Evolutionary conservation across 2,888 invertebrate genomes (phyloP).

Genomic region (Scaptomyza polygonia): DNA sequence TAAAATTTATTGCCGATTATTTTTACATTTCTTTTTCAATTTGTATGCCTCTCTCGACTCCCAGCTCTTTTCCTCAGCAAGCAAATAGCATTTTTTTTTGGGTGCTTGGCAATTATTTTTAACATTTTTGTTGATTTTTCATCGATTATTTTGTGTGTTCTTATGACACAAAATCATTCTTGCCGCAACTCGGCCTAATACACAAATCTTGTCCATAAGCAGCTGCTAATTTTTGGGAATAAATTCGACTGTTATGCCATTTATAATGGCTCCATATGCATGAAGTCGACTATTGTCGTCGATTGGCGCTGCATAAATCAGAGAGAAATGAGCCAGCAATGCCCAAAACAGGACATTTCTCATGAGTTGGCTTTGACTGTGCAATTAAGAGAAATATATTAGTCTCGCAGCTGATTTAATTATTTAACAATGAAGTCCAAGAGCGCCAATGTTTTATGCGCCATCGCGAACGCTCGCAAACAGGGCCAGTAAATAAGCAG

Average conservation of each 20-base stretch:
- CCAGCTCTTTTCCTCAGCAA: neutral
- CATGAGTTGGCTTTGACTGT: slow-evolving; percentile 41
- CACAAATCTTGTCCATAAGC: slow-evolving; percentile 13
- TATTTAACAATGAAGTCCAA: slow-evolving; percentile 82
- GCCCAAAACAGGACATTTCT: slow-evolving; percentile 52
- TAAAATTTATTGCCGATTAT: slow-evolving; percentile 78
- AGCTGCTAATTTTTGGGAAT: slow-evolving; percentile 16
- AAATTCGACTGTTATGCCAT: slow-evolving; percentile 16
- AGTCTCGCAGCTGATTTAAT: slow-evolving; percentile 83
- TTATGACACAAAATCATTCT: neutral
- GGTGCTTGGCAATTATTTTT: slow-evolving; percentile 70
- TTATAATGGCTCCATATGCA: slow-evolving; percentile 56
- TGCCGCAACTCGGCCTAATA: neutral
- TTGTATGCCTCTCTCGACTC: slow-evolving; percentile 32
- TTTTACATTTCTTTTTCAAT: slow-evolving; percentile 77
- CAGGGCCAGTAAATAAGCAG: neutral
- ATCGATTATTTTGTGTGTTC: slow-evolving; percentile 56
- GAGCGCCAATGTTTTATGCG: slow-evolving; percentile 50
- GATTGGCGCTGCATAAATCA: slow-evolving; percentile 64
- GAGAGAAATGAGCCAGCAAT: slow-evolving; percentile 27
- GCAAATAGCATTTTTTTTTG: slow-evolving; percentile 20
- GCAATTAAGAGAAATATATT: slow-evolving; percentile 83
- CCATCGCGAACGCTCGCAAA: slow-evolving; percentile 34
- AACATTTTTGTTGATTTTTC: slow-evolving; percentile 72
- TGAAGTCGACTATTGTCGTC: slow-evolving; percentile 44